Conservation (phyloP, 2,113 vertebrate genomes). For the Heteronetta atricapilla region DNA sequence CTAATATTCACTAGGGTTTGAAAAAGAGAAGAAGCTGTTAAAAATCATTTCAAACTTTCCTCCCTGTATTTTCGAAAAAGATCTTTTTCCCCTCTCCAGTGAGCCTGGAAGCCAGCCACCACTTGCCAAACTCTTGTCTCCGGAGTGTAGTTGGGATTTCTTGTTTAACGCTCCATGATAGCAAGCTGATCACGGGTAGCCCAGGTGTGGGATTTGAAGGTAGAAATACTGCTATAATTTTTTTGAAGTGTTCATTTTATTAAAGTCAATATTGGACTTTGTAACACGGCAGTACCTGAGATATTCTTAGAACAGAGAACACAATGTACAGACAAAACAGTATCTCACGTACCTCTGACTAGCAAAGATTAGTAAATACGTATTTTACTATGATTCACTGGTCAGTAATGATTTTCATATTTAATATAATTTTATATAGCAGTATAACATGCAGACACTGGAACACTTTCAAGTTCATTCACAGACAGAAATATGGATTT, state of each 20-base stretch:
- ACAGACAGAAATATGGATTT: not conserved
- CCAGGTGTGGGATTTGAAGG: not conserved
- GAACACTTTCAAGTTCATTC: not conserved
- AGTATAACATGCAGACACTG: not conserved
- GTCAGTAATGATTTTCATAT: not conserved
- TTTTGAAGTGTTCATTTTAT: not conserved
- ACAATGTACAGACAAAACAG: accelerated
- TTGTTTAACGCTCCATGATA: conserved; percentile 4
- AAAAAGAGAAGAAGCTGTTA: not conserved
- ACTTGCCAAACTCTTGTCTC: not conserved
- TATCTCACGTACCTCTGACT: not conserved
- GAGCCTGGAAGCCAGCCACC: not conserved
- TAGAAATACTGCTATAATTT: not conserved
- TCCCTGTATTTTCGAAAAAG: not conserved
- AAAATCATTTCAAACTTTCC: not conserved
- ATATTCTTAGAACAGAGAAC: not conserved
- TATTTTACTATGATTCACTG: not conserved
- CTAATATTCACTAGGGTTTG: not conserved
- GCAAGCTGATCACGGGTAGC: not conserved
- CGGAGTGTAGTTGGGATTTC: not conserved
- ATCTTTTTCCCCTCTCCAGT: not conserved
- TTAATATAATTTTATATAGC: not conserved
- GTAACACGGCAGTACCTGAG: not conserved
- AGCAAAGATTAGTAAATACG: not conserved
- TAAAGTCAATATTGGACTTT: not conserved